Base-by-base conservation (phyloP, 2,797 vertebrate species). In the Takifugu rubripes region DNA sequence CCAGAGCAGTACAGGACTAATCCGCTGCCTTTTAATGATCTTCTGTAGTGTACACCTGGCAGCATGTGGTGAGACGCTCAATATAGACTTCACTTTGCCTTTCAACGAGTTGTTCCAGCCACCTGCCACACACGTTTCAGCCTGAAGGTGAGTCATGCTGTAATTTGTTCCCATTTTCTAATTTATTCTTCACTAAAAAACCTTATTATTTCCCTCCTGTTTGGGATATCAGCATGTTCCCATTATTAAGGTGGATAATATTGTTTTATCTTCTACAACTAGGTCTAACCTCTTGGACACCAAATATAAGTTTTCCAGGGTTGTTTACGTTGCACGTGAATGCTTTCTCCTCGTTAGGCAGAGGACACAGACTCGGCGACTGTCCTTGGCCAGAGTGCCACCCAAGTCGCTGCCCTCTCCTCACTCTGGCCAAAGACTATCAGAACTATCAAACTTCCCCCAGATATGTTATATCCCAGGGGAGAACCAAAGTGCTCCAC, bases 381-480 rank as follows among this genome's bases (percentile, higher is more conserved):
- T 99, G 69, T 98, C 94, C 77, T 86, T 99, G 59, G n/a, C 97
- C 97, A 0, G 97, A 99, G 87, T 98, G 97, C 84, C 96, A 99
- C 74, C 95, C 95, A 16, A 98, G 96, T 82, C 94, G 96, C 84
- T 98, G 94, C 55, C 93, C 97, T 21, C 90, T 98, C 24, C 95
- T 97, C 74, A 96, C 97, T 72, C 70, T 99, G 75, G 91, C 94
- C 70, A 99, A 96, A 82, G 94, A 96, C 79, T 96, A 94, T 85
- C 95, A 96, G 74, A 87, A 93, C 56, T n/a, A 88, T 85, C 75
- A 97, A 95, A 87, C 79, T 91, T 59, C 89, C 84, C 57, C 90
- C 91, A 0, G 96, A 98, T 70, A 87, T 91, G 68, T 92, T 92
- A n/a, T 66, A 87, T 90, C 83, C 89, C 95, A 48, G 84, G 91